Conservation (phyloP, 2,888 invertebrate genomes). For the Ennomos erosarius region DNA sequence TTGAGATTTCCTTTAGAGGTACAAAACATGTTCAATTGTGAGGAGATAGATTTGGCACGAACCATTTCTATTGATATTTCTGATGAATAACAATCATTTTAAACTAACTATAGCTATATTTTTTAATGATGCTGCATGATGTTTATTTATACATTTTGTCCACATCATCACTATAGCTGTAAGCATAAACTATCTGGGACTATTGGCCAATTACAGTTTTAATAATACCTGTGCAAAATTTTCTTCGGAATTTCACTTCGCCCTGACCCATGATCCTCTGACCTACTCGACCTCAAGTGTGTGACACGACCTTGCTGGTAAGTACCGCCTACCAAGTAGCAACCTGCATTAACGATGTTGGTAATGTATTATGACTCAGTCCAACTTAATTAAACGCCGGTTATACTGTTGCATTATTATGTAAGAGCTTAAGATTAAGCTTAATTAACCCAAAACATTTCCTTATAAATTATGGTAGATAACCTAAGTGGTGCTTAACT, state of each 20-base stretch:
- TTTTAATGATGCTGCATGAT: too few relatives aligned
- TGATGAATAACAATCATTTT: too few relatives aligned
- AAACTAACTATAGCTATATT: too few relatives aligned
- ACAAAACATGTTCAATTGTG: neutral
- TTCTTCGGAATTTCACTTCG: conserved; percentile 15
- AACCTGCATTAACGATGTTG: conserved; percentile 17
- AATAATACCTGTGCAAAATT: neutral
- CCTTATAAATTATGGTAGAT: too few relatives aligned
- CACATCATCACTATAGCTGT: too few relatives aligned
- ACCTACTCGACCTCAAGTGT: conserved; percentile 33
- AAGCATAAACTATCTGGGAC: too few relatives aligned
- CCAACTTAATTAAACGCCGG: conserved; percentile 11
- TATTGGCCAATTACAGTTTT: too few relatives aligned
- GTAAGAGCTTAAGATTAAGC: neutral
- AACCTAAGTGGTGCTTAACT: too few relatives aligned
- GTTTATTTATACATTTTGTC: too few relatives aligned
- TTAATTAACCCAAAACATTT: too few relatives aligned
- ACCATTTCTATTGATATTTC: too few relatives aligned
- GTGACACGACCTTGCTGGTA: conserved; percentile 34
- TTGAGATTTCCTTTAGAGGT: conserved; percentile 28
- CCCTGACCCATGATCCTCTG: conserved; percentile 37
- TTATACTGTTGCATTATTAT: conserved; percentile 8
- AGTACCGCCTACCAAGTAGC: neutral
- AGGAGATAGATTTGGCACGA: too few relatives aligned
- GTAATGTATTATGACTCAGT: conserved; percentile 19